A percentile compares a stretch with the other conserved stretches of the same genome.
phyloP scores from a whole-genome alignment of 2,888 invertebrate species.

The Apamea epomidion region DNA sequence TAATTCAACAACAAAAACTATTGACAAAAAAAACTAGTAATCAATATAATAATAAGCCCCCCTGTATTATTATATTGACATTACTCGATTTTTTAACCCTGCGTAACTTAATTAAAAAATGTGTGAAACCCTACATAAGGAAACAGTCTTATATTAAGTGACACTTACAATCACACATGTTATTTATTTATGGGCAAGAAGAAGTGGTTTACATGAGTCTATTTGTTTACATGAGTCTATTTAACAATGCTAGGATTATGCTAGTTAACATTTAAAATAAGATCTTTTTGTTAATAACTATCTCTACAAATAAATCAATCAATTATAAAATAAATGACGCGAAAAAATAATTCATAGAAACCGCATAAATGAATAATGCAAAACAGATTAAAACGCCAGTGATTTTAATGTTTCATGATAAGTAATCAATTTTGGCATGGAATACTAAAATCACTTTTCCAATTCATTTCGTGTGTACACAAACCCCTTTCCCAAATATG shows the following conservation, averaged over 20 bases:
- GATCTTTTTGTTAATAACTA: neutral
- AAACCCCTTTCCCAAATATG: neutral
- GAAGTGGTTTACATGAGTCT: neutral
- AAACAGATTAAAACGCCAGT: neutral
- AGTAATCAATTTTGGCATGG: neutral
- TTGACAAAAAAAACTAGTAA: neutral
- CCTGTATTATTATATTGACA: too few relatives aligned
- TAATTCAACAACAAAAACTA: neutral
- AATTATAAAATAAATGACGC: neutral
- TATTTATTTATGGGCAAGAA: neutral
- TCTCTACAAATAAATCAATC: neutral
- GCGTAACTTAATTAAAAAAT: too few relatives aligned
- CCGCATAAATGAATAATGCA: neutral
- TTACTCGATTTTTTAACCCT: neutral
- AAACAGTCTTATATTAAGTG: neutral
- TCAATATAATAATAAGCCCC: neutral
- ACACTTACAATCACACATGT: neutral
- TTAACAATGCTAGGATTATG: neutral
- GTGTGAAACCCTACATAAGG: too few relatives aligned
- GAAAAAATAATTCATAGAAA: neutral
- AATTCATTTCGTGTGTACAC: neutral
- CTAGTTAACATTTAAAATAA: neutral
- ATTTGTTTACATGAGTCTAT: neutral
- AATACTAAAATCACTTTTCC: neutral
- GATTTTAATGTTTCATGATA: neutral